Conservation (phyloP, 2,888 invertebrate species). For the Lypha dubia region DNA sequence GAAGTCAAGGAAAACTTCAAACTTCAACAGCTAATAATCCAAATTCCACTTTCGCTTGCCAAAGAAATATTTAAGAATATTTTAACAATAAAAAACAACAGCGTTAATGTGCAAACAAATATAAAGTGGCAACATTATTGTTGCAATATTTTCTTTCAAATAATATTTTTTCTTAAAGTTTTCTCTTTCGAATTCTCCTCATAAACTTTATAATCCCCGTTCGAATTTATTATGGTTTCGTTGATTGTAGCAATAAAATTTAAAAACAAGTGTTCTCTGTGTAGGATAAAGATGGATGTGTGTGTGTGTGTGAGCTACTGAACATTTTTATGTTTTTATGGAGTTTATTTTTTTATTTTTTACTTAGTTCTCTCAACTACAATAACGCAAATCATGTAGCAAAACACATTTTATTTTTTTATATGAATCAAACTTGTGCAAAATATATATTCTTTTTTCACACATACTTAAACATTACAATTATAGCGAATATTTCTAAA, state of each 20-base stretch:
- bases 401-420: conserved; percentile 60
- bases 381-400: conserved; percentile 66
- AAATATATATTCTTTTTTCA: conserved; percentile 65
- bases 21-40: no score
- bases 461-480: conserved; percentile 50
- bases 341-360: neutral
- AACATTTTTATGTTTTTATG: neutral
- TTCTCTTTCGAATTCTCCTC: neutral
- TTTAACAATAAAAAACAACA: no score
- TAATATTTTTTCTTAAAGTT: conserved; percentile 24
- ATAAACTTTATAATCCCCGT: conserved; percentile 6
- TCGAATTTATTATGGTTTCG: neutral
- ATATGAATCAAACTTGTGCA: conserved; percentile 35
- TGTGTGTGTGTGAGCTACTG: neutral
- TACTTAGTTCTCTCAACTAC: conserved; percentile 25
- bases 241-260: conserved; percentile 1
- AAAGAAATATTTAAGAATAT: no score
- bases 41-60: no score
- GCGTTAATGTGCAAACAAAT: neutral
- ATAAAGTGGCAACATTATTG: neutral
- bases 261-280: neutral
- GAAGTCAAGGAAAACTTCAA: no score
- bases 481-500: conserved; percentile 7
- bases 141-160: conserved; percentile 40
- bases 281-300: no score